Base-by-base conservation (phyloP, 2,888 invertebrate genomes). In the Siphlonurus alternatus region DNA sequence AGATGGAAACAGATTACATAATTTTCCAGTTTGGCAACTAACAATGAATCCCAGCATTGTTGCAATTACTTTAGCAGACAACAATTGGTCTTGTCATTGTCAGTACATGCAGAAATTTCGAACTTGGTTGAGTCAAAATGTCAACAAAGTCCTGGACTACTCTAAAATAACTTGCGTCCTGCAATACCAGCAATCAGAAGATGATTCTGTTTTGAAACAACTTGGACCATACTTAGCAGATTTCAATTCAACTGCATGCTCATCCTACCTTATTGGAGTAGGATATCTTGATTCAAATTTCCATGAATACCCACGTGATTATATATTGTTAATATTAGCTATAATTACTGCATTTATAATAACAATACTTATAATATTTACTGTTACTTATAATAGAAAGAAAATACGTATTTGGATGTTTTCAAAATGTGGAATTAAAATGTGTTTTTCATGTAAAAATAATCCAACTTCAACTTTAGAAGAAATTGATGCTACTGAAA, bases 1-100 rank as follows among this genome's bases (percentile, higher is more conserved):
- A 70, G 92, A 93, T 74, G 87, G 88, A 71, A 94, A 94, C 77
- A 84, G 84, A 67, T 81, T 94, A 72, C 81, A 83, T 71, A 84
- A 85, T 67, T 93, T 92, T 73, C 86, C 89, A 70, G 87, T 93
- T 70, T 92, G 93, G 91, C 88, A 89, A 75, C 83, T 93, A 73
- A 81, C 84, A 66, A 77, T 83, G 71, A 92, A 92, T 78, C 89
- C 89, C 23, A 90, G 90, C 77, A 81, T 93, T 72, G 87, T 89
- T n/a, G 89, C 89, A 76, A 86, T 94, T 71, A 87, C 87, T 64
- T 79, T 94, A 68, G 83, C 87, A 65, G 85, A 85, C 70, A 94
- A 94, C 75, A 87, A 88, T 62, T 94, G 93, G 93, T 89, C 89
- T 68, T 94, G 94, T 76, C 90, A 92, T 74, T 95, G 94, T 77